Percentiles rank a stretch among this genome's conserved stretches.
Evolutionary conservation across 2,113 vertebrate genomes (phyloP).

Genomic region (Semicossyphus pulcher): DNA sequence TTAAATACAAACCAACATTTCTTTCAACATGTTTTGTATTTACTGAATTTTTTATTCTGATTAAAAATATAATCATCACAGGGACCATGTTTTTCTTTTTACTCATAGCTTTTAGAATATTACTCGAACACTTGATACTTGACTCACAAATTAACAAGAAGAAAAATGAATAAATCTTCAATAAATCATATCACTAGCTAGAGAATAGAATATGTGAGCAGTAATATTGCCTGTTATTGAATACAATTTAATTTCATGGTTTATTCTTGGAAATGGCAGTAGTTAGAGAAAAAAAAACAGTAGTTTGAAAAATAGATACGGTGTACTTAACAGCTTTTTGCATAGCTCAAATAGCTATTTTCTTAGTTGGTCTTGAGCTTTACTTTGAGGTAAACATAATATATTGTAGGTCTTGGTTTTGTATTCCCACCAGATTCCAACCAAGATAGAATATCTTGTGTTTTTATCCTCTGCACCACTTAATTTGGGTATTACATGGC

Average conservation of each 20-base stretch:
- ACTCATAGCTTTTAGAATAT: not conserved
- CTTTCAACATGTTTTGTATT: not conserved
- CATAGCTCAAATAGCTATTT: no score
- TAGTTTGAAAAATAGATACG: no score
- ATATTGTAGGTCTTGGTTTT: no score
- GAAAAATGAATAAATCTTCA: not conserved
- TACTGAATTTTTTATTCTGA: constrained; percentile 24
- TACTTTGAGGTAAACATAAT: no score
- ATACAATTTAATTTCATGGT: not conserved
- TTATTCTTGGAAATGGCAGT: not conserved
- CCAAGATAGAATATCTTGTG: no score
- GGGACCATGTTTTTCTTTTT: not conserved
- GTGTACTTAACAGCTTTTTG: no score
- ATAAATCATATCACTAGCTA: no score
- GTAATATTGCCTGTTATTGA: not conserved
- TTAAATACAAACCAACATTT: not conserved
- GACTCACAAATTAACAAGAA: not conserved
- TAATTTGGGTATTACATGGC: no score
- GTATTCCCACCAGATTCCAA: no score
- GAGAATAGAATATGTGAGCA: not conserved
- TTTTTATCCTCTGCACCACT: no score
- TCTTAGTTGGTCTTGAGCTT: no score
- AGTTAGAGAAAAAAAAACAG: not conserved
- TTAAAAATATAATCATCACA: constrained; percentile 1
- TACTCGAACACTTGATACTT: not conserved